Percentiles rank a stretch among this genome's conserved stretches.
Conservation (phyloP, 2,888 invertebrate genomes). For the Parnassius orleans region DNA sequence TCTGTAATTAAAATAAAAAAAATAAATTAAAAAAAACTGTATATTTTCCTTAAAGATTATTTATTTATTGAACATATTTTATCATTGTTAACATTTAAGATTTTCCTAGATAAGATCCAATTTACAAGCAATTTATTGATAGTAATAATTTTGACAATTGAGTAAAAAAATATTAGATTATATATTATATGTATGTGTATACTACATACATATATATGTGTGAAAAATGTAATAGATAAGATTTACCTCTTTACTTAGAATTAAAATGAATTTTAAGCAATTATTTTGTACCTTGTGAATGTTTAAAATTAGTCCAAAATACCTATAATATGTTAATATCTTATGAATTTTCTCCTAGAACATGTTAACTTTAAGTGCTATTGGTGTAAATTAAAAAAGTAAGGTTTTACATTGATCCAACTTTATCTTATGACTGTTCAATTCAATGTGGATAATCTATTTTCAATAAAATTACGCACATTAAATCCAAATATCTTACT, state of each 20-base stretch:
- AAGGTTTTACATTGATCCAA: not conserved
- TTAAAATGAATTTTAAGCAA: conserved; percentile 6
- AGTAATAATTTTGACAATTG: too few relatives aligned
- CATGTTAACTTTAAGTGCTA: conserved; percentile 5
- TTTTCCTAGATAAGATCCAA: too few relatives aligned
- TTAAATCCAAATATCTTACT: not conserved
- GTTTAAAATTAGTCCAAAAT: conserved; percentile 6
- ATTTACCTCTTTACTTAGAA: conserved; percentile 5
- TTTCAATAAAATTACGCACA: conserved; percentile 54
- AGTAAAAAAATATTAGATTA: too few relatives aligned
- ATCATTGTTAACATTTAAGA: too few relatives aligned
- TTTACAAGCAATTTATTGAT: too few relatives aligned
- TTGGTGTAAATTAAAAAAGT: not conserved
- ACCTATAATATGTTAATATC: conserved; percentile 7
- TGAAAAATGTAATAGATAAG: not conserved
- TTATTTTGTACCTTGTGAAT: conserved; percentile 3
- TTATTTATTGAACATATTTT: too few relatives aligned
- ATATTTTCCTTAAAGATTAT: too few relatives aligned
- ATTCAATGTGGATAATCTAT: conserved; percentile 54
- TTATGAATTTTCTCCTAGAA: conserved; percentile 26
- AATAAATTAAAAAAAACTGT: too few relatives aligned
- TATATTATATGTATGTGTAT: too few relatives aligned
- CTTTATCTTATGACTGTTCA: conserved; percentile 7
- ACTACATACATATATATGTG: not conserved
- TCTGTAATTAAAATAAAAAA: too few relatives aligned